A percentile compares a stretch with the other conserved stretches of the same genome.
phyloP scores from a whole-genome alignment of 2,113 vertebrate species.

The Xyrauchen texanus region DNA sequence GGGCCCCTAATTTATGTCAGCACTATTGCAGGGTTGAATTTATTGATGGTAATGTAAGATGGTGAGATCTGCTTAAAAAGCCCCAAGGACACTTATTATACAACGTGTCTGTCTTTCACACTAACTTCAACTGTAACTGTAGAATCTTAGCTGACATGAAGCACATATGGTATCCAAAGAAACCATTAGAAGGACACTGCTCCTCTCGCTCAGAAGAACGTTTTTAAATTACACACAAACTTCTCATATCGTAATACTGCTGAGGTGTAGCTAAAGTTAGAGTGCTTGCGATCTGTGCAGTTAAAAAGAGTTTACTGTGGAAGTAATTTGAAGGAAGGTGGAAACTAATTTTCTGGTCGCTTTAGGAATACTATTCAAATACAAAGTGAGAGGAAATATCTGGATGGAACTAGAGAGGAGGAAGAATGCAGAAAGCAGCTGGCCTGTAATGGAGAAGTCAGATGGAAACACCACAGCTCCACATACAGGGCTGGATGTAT shows the following conservation, averaged over 20 bases:
- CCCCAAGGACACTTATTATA: slow-evolving; percentile 60
- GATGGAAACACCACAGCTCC: slow-evolving; percentile 66
- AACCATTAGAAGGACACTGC: slow-evolving; percentile 51
- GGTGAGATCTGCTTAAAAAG: slow-evolving; percentile 63
- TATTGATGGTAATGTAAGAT: slow-evolving; percentile 64
- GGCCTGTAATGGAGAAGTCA: slow-evolving; percentile 57
- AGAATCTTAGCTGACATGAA: slow-evolving; percentile 61
- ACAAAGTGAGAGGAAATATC: slow-evolving; percentile 36
- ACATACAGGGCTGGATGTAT: slow-evolving; percentile 54
- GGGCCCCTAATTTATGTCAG: slow-evolving; percentile 66
- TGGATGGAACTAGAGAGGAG: slow-evolving; percentile 45
- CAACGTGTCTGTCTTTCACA: slow-evolving; percentile 63
- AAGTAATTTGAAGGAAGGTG: slow-evolving; percentile 36
- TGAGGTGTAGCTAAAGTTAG: slow-evolving; percentile 56
- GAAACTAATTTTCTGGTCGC: slow-evolving; percentile 58
- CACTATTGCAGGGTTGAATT: slow-evolving; percentile 58
- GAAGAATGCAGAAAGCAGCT: slow-evolving; percentile 36
- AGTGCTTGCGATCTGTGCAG: slow-evolving; percentile 20
- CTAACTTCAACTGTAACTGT: slow-evolving; percentile 63
- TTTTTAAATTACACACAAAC: slow-evolving; percentile 5
- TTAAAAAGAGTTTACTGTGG: slow-evolving; percentile 33
- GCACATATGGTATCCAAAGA: slow-evolving; percentile 60
- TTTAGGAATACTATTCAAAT: slow-evolving; percentile 57
- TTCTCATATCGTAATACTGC: slow-evolving; percentile 44
- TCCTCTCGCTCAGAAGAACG: slow-evolving; percentile 1